phyloP scores from a whole-genome alignment of 30 jellyfish, hydroid and myxozoan species.

The Pelagia noctiluca region DNA sequence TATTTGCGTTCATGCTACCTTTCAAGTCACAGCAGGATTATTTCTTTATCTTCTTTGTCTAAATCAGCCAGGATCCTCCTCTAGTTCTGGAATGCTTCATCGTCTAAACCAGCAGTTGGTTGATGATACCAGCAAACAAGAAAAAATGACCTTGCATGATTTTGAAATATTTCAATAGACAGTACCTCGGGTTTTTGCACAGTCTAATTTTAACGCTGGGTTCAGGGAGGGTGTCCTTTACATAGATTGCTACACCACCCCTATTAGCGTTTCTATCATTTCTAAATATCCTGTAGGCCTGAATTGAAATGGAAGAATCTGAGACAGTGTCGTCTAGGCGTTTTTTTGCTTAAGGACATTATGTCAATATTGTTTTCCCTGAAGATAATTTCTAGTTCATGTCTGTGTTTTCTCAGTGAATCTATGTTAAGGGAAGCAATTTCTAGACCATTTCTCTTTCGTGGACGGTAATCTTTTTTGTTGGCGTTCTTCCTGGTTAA shows the following conservation, averaged over 20 bases:
- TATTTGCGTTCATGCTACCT: background rate
- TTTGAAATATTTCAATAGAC: constrained; percentile 13
- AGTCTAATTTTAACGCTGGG: constrained; percentile 7
- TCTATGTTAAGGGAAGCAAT: constrained; percentile 35
- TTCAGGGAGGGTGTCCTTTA: constrained; percentile 8
- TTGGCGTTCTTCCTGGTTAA: constrained; percentile 13
- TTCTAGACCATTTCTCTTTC: constrained; percentile 49
- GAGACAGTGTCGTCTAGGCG: constrained; percentile 14
- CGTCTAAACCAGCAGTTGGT: constrained; percentile 27
- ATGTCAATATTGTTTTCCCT: constrained; percentile 12
- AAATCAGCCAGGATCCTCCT: background rate
- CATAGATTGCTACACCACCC: constrained; percentile 37
- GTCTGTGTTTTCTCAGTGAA: constrained; percentile 25
- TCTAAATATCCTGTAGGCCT: constrained; percentile 10
- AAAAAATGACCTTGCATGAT: constrained; percentile 25
- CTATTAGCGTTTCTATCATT: constrained; percentile 37
- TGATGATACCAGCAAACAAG: constrained; percentile 51
- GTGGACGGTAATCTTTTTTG: background rate
- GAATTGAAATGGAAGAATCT: constrained; percentile 6
- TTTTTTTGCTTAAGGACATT: constrained; percentile 8
- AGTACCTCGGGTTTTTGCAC: background rate
- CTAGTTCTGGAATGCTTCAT: constrained; percentile 18
- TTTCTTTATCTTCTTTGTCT: background rate
- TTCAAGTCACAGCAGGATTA: background rate
- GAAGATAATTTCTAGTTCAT: constrained; percentile 19